These are phyloP conservation scores for Caenorhabditis japonica DNA, from an alignment of 2,888 invertebrate species.

Conservation along the genomic window DNA sequence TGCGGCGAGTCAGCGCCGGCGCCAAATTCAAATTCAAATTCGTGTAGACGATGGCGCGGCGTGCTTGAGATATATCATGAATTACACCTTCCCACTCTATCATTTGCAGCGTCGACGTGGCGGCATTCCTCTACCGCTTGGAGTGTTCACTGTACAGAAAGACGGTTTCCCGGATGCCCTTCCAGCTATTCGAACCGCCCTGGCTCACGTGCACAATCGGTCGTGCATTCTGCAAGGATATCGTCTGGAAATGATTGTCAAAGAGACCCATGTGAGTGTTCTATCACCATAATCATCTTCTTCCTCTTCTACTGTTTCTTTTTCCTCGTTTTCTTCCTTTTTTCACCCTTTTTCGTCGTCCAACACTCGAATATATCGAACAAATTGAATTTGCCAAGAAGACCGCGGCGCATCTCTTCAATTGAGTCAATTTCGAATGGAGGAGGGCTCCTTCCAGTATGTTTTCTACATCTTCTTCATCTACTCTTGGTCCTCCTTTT, in stretches of 20 bases:
- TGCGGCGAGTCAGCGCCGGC: too few relatives aligned
- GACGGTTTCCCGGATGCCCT: conserved; percentile 58
- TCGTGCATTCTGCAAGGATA: conserved; percentile 68
- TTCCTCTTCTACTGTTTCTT: too few relatives aligned
- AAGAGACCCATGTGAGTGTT: conserved; percentile 73
- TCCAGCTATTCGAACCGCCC: conserved; percentile 68
- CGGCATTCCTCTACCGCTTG: conserved; percentile 62
- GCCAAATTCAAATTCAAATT: too few relatives aligned
- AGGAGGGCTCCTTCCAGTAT: conserved; percentile 19
- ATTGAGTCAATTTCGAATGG: conserved; percentile 45
- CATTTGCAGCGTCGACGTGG: conserved; percentile 51
- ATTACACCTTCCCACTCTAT: too few relatives aligned
- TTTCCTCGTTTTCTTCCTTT: too few relatives aligned
- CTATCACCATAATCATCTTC: too few relatives aligned
- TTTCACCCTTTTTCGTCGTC: conserved; percentile 7
- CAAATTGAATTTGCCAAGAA: conserved; percentile 38
- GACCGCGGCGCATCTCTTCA: conserved; percentile 29
- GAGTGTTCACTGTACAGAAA: conserved; percentile 59
- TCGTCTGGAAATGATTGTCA: conserved; percentile 69
- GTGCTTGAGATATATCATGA: too few relatives aligned
- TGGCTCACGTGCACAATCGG: conserved; percentile 68
- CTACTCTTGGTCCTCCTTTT: conserved; percentile 5
- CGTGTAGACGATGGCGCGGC: too few relatives aligned
- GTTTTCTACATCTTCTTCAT: conserved; percentile 5
- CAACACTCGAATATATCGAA: conserved; percentile 30